Conservation (phyloP, 2,797 vertebrate species). For the Sarcophilus harrisii region DNA sequence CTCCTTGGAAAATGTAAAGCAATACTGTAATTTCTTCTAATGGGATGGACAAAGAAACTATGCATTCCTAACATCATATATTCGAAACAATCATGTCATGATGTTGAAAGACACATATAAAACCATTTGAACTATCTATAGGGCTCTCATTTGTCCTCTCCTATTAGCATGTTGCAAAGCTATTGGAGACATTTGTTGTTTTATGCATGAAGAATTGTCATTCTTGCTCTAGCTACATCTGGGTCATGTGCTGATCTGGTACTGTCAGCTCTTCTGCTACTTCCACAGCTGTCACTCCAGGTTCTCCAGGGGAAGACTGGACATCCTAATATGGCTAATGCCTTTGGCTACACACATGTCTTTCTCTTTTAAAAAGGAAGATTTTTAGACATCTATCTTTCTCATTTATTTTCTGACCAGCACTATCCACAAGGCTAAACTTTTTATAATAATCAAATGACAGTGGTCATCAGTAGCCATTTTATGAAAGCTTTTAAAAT, state of each 20-base stretch:
- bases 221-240: neutral
- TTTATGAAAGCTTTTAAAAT: constrained; percentile 31
- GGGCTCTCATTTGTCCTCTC: constrained; percentile 21
- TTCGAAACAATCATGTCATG: neutral
- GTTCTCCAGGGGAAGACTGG: neutral
- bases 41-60: constrained; percentile 39
- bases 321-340: neutral
- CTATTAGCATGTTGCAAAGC: neutral
- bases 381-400: constrained; percentile 24
- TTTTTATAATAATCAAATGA: constrained; percentile 21
- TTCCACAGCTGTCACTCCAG: neutral
- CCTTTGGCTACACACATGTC: constrained; percentile 35
- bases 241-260: neutral
- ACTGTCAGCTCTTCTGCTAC: neutral
- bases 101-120: neutral
- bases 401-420: constrained; percentile 10
- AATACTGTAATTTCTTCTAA: neutral
- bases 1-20: constrained; percentile 14
- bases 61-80: neutral
- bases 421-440: constrained; percentile 32
- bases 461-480: constrained; percentile 28
- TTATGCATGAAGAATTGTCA: neutral
- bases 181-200: constrained; percentile 4
- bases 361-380: neutral
- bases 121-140: constrained; percentile 28